Percentiles rank a stretch among this genome's conserved stretches.
Evolutionary conservation across 2,888 invertebrate genomes (phyloP).

Genomic region (Drosophila nr. perissopoda): DNA sequence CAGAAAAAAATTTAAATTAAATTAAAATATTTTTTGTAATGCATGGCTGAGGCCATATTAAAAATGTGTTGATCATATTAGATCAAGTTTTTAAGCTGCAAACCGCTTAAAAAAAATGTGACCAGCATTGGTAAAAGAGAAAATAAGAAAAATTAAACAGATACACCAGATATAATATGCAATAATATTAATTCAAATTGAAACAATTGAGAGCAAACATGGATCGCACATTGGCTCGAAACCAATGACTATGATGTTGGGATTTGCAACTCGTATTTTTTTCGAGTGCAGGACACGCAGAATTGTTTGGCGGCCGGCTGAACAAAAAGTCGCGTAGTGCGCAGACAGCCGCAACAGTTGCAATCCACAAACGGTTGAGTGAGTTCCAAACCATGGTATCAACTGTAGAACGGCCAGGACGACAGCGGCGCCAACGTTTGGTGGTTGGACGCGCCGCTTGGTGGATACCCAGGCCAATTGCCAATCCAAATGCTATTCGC

Average conservation of each 20-base stretch:
- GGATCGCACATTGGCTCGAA: neutral
- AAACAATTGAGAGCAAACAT: neutral
- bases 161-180: neutral
- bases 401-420: constrained; percentile 14
- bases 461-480: constrained; percentile 73
- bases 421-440: constrained; percentile 42
- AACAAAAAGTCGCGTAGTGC: constrained; percentile 56
- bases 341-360: constrained; percentile 71
- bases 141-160: neutral
- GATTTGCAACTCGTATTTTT: neutral
- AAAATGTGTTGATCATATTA: neutral
- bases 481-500: constrained; percentile 10
- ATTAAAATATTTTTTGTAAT: neutral
- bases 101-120: neutral
- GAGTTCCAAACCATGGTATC: constrained; percentile 55
- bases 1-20: neutral
- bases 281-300: constrained; percentile 7
- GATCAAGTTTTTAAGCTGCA: neutral
- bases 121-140: neutral
- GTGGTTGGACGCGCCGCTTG: constrained; percentile 77
- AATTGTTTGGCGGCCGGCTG: constrained; percentile 40
- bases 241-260: neutral
- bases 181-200: neutral
- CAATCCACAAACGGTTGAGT: constrained; percentile 66
- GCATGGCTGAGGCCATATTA: neutral